A percentile compares a stretch with the other conserved stretches of the same genome.
Evolutionary conservation across 2,797 vertebrate species (phyloP).

Genomic region (Mormyrops boulengeri): DNA sequence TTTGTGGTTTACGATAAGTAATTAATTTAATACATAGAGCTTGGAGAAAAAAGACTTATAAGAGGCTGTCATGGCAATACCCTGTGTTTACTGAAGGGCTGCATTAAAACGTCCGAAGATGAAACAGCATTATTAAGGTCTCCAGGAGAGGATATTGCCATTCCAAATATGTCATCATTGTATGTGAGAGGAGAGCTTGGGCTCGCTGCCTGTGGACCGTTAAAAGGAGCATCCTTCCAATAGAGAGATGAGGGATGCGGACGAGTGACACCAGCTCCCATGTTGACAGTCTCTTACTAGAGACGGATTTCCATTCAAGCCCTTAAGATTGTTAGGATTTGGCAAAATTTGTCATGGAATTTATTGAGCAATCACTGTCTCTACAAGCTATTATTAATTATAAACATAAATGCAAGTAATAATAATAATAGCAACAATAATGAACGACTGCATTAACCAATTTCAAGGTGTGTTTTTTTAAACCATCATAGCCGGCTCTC

Average conservation of each 20-base stretch:
- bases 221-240: not conserved
- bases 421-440: not conserved
- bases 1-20: not conserved
- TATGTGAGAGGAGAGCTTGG: not conserved
- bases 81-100: not conserved
- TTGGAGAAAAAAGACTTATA: not conserved
- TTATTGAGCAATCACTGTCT: not conserved
- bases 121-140: not conserved
- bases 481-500: not conserved
- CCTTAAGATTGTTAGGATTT: not conserved
- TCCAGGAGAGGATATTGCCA: not conserved
- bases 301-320: not conserved
- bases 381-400: not conserved
- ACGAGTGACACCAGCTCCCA: not conserved
- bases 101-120: not conserved
- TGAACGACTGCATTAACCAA: not conserved
- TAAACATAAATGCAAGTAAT: not conserved
- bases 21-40: constrained; percentile 2
- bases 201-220: not conserved
- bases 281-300: not conserved
- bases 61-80: not conserved
- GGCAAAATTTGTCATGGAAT: not conserved
- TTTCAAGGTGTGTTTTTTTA: not conserved
- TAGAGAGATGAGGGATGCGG: not conserved
- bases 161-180: not conserved